A percentile compares a stretch with the other conserved stretches of the same genome.
Evolutionary conservation across 2,797 vertebrate genomes (phyloP).

Genomic region (Parambassis ranga): DNA sequence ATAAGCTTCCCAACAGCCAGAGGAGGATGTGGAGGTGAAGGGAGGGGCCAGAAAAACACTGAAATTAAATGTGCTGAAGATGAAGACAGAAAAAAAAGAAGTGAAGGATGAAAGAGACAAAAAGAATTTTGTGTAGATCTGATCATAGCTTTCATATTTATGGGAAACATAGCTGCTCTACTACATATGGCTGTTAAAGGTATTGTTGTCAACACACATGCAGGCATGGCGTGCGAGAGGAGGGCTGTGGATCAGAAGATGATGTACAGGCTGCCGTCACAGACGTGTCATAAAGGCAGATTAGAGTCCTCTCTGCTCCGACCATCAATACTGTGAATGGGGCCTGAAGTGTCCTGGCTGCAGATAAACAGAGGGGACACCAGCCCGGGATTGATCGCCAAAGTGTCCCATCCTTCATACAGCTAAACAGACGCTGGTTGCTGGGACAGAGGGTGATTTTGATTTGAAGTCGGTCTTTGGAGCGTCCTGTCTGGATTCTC

Average conservation of each 20-base stretch:
- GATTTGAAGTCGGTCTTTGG: no score
- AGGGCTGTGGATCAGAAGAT: conserved; percentile 10
- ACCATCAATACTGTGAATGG: conserved; percentile 52
- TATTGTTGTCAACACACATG: no score
- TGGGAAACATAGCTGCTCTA: no score
- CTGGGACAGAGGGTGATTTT: neutral
- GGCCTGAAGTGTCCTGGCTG: conserved; percentile 22
- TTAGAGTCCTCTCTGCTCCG: conserved; percentile 35
- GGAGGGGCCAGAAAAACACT: neutral
- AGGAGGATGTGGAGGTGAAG: conserved; percentile 3
- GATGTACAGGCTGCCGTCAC: conserved; percentile 40
- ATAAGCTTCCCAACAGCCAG: neutral
- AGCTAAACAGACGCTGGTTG: conserved; percentile 36
- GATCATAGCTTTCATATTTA: no score
- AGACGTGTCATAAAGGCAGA: conserved; percentile 34
- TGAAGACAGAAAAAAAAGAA: conserved; percentile 1
- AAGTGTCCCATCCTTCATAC: conserved; percentile 50
- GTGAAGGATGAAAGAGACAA: neutral
- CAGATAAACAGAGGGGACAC: conserved; percentile 37
- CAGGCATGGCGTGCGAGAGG: no score
- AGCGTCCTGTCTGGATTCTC: no score
- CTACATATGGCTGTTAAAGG: no score
- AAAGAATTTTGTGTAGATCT: no score
- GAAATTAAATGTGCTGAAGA: conserved; percentile 28
- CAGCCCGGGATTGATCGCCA: conserved; percentile 43